Conservation (phyloP, 2,888 invertebrate species). For the Oxyteleia sp. region DNA sequence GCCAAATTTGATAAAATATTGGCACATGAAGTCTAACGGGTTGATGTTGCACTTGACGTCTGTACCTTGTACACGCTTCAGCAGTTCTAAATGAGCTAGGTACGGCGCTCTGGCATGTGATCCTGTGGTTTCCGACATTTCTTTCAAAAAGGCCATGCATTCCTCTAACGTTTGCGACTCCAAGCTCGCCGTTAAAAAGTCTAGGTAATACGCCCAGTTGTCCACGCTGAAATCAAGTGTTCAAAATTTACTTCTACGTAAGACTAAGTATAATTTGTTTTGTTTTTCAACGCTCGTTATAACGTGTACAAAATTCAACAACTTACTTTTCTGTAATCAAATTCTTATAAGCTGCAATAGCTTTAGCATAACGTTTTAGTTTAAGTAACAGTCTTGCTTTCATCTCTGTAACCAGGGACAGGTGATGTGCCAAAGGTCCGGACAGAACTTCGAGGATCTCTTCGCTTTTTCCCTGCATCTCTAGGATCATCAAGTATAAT, state of each 20-base stretch:
- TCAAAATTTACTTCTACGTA: too few species aligned
- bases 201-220: constrained; percentile 88
- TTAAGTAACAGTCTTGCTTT: constrained; percentile 92
- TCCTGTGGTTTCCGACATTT: constrained; percentile 80
- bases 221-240: constrained; percentile 83
- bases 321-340: constrained; percentile 93
- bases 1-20: constrained; percentile 94
- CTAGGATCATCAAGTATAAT: constrained; percentile 95
- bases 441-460: constrained; percentile 94
- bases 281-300: not conserved
- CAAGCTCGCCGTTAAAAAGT: constrained; percentile 87
- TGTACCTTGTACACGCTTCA: constrained; percentile 88
- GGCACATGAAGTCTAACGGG: constrained; percentile 91
- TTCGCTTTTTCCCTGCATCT: constrained; percentile 93
- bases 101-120: constrained; percentile 92
- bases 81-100: constrained; percentile 94
- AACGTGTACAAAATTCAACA: too few species aligned
- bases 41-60: constrained; percentile 81
- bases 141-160: constrained; percentile 86
- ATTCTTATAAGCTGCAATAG: constrained; percentile 92
- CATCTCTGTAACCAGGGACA: constrained; percentile 89
- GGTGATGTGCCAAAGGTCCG: constrained; percentile 89
- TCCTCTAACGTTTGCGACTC: constrained; percentile 83
- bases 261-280: too few species aligned
- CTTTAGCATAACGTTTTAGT: constrained; percentile 92